Evolutionary conservation across 2,797 vertebrate genomes (phyloP).

Genomic region (Dromococcyx pavoninus): DNA sequence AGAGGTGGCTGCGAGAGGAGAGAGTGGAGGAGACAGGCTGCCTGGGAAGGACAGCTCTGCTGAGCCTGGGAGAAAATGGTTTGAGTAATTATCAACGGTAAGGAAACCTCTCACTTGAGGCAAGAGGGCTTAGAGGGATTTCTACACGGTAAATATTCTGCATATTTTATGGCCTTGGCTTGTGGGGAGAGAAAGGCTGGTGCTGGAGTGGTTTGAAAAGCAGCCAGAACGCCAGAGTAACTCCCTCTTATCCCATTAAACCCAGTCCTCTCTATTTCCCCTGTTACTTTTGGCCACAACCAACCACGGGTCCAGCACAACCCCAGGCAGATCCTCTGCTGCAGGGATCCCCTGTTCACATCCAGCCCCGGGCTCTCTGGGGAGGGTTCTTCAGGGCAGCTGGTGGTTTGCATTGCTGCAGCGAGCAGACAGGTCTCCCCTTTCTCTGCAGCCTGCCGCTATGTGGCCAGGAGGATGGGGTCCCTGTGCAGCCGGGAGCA

Average conservation of each 20-base stretch:
- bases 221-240: fast-evolving
- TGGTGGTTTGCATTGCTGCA: not conserved
- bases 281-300: not conserved
- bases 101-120: not conserved
- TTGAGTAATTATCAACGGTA: conserved; percentile 50
- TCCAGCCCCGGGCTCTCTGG: not conserved
- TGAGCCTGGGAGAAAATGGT: not conserved
- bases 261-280: not conserved
- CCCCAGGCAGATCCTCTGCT: not conserved
- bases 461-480: not conserved
- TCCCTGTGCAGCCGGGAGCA: not conserved
- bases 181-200: not conserved
- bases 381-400: fast-evolving
- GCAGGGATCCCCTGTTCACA: not conserved
- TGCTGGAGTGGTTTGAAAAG: not conserved
- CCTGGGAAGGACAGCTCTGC: not conserved
- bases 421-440: fast-evolving
- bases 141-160: not conserved
- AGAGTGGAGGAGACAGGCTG: not conserved
- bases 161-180: not conserved
- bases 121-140: not conserved
- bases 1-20: not conserved
- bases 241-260: fast-evolving
- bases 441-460: conserved; percentile 10
- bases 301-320: fast-evolving